Evolutionary conservation across 2,797 vertebrate genomes (phyloP).

Genomic region (Crenuchus spilurus): DNA sequence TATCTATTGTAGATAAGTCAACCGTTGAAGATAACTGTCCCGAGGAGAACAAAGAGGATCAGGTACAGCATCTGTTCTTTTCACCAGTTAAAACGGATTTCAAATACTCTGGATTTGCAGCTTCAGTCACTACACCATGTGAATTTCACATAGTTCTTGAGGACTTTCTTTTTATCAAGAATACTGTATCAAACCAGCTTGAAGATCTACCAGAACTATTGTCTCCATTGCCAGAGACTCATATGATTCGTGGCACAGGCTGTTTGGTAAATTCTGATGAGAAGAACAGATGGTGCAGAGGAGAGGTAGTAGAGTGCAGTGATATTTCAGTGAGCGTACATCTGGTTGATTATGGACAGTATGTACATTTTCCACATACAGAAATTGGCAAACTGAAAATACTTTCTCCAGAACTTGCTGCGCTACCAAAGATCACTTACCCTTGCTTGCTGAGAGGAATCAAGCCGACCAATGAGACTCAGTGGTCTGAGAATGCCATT

Average conservation of each 20-base stretch:
- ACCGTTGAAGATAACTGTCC: neutral
- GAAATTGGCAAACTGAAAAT: constrained; percentile 73
- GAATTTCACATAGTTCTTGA: constrained; percentile 83
- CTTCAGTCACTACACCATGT: constrained; percentile 76
- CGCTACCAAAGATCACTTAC: constrained; percentile 77
- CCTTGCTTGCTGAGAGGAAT: constrained; percentile 79
- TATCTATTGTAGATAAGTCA: constrained; percentile 62
- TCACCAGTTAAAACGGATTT: constrained; percentile 64
- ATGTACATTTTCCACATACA: constrained; percentile 62
- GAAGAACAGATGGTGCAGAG: constrained; percentile 83
- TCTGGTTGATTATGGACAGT: constrained; percentile 84
- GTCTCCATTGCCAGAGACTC: constrained; percentile 67
- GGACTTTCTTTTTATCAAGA: constrained; percentile 72
- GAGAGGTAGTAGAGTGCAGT: constrained; percentile 75
- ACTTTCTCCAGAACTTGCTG: constrained; percentile 72
- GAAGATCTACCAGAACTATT: constrained; percentile 71
- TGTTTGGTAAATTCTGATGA: constrained; percentile 78
- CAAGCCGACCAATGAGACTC: constrained; percentile 66
- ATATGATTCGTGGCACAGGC: constrained; percentile 69
- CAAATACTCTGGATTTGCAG: constrained; percentile 74
- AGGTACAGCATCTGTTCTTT: constrained; percentile 62
- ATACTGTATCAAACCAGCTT: constrained; percentile 72
- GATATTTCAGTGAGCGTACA: constrained; percentile 65
- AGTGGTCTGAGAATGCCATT: constrained; percentile 81
- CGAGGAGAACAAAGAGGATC: neutral